Evolutionary conservation across 2,797 vertebrate species (phyloP), one percentile per base, ranked within the genome.

Genomic region (Cichlasoma orientale): DNA sequence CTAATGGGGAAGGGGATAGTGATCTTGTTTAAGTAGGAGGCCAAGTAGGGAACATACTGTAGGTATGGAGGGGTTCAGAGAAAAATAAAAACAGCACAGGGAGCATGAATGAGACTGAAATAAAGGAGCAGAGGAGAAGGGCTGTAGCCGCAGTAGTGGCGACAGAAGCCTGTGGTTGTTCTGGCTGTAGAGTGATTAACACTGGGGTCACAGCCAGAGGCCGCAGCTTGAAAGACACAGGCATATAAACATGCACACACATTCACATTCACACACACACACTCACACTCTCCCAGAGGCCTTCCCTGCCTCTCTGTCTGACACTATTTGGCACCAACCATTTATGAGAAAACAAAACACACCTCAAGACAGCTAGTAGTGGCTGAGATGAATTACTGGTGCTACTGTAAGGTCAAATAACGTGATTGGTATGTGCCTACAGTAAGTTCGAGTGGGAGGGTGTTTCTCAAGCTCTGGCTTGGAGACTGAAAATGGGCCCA

Each of bases 101-200:
- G 59, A 89, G 44, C 41, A 73, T 85, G 86, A 88, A 86, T 78
- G 82, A 82, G 70, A 78, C 66, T 74, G 70, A 75, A 68, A 74
- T 5, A 52, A 54, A 80, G 74, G 69, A 50, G 56, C 33, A 69
- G 68, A 70, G 58, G 29, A 79, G 80, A 76, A 86, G 44, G 23
- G 69, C 53, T 57, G 70, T 29, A 77, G 82, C 75, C 57, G 75
- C 76, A 79, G 78, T 38, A 73, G 77, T 77, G 79, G 82, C 57
- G 19, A 82, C 79, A 75, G 74, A 86, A 68, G 89, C 84, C 84
- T 83, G 88, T 87, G 90, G 91, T 90, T 89, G 83, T 89, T 91
- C 89, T 89, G 86, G 85, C 82, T 89, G 86, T 78, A 77, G 90
- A 88, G 90, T 92, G 92, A 94, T 94, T 94, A 92, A 92, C 93